Evolutionary conservation across 2,113 vertebrate genomes (phyloP).

Genomic region (Choloepus hoffmanni): DNA sequence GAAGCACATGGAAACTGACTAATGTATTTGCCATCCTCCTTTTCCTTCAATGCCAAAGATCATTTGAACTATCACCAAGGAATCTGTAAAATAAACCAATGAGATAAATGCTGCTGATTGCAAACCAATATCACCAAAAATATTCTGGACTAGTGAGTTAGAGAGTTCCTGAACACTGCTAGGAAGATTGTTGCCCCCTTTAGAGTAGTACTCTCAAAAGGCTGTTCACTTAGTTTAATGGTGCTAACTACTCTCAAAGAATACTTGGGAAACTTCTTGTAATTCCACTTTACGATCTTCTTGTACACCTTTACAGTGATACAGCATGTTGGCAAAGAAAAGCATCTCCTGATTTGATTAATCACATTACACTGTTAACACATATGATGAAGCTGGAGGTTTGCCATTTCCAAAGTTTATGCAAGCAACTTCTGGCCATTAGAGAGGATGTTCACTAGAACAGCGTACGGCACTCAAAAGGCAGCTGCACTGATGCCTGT

Average conservation of each 20-base stretch:
- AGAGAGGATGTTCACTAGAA: no score
- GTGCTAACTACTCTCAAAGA: neutral
- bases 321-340: neutral
- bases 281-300: neutral
- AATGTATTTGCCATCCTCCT: neutral
- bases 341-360: neutral
- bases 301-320: neutral
- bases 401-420: neutral
- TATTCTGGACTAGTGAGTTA: neutral
- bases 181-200: neutral
- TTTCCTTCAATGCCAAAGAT: neutral
- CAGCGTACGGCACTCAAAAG: neutral
- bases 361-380: neutral
- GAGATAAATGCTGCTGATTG: neutral
- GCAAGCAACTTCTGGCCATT: neutral
- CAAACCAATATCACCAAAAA: neutral
- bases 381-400: neutral
- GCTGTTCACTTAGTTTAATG: neutral
- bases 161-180: neutral
- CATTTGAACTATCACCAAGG: neutral
- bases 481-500: fast-evolving
- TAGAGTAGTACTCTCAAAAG: neutral
- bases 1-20: neutral
- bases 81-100: neutral
- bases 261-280: neutral